These are phyloP conservation scores for Macquaria ambigua DNA, from an alignment of 2,113 vertebrate genomes.

Conservation along the genomic window DNA sequence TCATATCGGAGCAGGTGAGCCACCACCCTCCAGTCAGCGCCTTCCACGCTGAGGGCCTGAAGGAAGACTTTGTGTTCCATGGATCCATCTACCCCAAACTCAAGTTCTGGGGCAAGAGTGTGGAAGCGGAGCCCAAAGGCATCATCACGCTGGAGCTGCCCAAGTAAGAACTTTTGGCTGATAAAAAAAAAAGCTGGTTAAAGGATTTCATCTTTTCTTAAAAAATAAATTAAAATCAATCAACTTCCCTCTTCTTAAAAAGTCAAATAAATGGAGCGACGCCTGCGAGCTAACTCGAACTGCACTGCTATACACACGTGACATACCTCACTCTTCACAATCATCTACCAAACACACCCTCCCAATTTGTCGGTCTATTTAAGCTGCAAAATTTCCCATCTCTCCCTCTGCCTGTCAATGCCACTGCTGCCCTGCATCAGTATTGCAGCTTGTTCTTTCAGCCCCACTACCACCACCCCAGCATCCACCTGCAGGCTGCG, in stretches of 20 bases:
- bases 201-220: background rate
- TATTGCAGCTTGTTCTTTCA: no score
- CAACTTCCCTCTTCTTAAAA: constrained; percentile 21
- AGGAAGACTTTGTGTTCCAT: constrained; percentile 96
- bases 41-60: constrained; percentile 95
- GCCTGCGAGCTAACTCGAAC: no score
- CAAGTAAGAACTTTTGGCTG: constrained; percentile 86
- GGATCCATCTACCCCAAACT: constrained; percentile 99
- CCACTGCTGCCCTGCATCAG: no score
- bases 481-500: no score
- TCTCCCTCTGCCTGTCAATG: no score
- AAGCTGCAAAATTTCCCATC: no score
- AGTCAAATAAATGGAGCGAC: constrained; percentile 34
- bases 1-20: constrained; percentile 98
- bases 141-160: constrained; percentile 97
- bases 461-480: no score
- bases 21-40: constrained; percentile 98
- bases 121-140: constrained; percentile 97
- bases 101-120: constrained; percentile 99
- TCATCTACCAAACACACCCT: no score
- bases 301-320: no score
- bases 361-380: no score
- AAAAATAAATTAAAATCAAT: background rate
- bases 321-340: no score
- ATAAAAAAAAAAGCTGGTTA: background rate